Percentiles rank a stretch among this genome's conserved stretches.
Evolutionary conservation across 2,797 vertebrate genomes (phyloP).

Genomic region (Lepus townsendii): DNA sequence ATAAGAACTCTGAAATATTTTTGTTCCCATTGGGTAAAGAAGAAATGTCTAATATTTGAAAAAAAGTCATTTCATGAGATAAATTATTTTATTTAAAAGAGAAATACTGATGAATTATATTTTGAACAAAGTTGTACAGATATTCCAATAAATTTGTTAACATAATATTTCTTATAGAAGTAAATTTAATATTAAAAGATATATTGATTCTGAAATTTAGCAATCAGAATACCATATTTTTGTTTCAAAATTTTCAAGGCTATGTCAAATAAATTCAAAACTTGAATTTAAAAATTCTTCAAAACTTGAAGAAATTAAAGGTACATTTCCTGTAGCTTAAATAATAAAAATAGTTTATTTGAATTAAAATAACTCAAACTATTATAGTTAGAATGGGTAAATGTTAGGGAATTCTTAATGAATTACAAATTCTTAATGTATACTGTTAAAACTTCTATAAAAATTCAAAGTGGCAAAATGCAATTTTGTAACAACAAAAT

Average conservation of each 20-base stretch:
- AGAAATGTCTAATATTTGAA: slow-evolving; percentile 52
- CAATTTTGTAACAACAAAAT: neutral
- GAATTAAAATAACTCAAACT: neutral
- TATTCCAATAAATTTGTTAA: neutral
- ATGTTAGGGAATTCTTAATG: neutral
- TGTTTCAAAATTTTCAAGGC: slow-evolving; percentile 15
- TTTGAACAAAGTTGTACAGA: neutral
- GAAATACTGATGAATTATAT: slow-evolving; percentile 5
- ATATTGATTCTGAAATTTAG: slow-evolving; percentile 1
- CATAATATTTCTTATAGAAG: slow-evolving; percentile 17
- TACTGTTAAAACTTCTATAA: slow-evolving; percentile 16
- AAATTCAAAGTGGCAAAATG: slow-evolving; percentile 11
- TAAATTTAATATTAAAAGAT: neutral
- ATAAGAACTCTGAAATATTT: slow-evolving; percentile 49
- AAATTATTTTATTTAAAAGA: slow-evolving; percentile 27
- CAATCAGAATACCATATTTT: neutral
- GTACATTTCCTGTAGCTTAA: neutral
- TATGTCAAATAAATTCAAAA: slow-evolving; percentile 16
- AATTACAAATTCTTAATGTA: slow-evolving; percentile 1
- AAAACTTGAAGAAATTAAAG: neutral
- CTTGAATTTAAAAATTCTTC: neutral
- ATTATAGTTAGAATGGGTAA: slow-evolving; percentile 32
- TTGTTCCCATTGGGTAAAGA: neutral
- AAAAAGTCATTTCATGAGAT: slow-evolving; percentile 33
- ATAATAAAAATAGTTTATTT: slow-evolving; percentile 14